Conservation (phyloP, 2,113 vertebrate species). For the Ibidorhyncha struthersii region DNA sequence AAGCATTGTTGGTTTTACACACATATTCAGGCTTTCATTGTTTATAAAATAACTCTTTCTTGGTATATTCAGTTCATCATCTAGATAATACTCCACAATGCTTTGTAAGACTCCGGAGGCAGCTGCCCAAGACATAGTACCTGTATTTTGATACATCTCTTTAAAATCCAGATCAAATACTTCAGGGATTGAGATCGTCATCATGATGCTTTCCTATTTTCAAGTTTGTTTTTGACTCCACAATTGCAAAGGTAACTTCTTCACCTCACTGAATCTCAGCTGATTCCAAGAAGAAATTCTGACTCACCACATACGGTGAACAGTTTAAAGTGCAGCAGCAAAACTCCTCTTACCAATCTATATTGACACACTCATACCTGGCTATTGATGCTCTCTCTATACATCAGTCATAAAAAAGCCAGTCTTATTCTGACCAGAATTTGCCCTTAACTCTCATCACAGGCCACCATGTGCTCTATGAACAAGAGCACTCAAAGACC, state of each 20-base stretch:
- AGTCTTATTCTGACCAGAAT: not conserved
- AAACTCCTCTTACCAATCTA: not conserved
- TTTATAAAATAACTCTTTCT: not conserved
- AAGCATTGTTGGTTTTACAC: not conserved
- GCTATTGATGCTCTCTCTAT: not conserved
- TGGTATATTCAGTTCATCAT: not conserved
- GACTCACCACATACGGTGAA: not conserved
- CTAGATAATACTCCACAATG: not conserved
- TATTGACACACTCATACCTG: not conserved
- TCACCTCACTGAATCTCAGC: not conserved
- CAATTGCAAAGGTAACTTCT: not conserved
- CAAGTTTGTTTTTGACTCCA: not conserved
- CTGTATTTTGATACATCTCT: not conserved
- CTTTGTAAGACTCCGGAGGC: not conserved
- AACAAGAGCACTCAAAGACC: not conserved
- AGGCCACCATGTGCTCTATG: not conserved
- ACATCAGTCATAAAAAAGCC: not conserved
- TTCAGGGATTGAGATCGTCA: not conserved
- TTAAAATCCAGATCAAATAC: not conserved
- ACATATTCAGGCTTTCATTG: not conserved
- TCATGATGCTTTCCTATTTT: not conserved
- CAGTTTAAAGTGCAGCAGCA: not conserved
- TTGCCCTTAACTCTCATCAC: not conserved
- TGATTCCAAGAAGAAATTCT: not conserved
- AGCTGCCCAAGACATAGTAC: not conserved